These are phyloP conservation scores for Phataginus tricuspis DNA, from an alignment of 2,797 vertebrate species.

Conservation along the genomic window DNA sequence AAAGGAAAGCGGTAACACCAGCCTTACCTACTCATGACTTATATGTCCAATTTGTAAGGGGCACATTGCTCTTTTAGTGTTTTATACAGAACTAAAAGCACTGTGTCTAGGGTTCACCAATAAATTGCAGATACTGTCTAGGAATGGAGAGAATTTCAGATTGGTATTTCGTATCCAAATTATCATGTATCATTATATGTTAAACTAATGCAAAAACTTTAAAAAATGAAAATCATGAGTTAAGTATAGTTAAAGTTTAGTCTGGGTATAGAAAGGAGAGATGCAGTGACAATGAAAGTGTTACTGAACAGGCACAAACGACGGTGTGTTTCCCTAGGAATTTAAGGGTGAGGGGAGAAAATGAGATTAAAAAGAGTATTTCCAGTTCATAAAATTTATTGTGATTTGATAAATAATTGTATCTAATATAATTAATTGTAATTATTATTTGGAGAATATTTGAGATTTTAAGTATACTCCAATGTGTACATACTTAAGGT, in stretches of 20 bases:
- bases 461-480: background rate
- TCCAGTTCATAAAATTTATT: background rate
- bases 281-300: background rate
- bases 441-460: background rate
- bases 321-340: background rate
- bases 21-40: background rate
- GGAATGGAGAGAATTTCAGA: background rate
- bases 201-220: background rate
- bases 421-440: background rate
- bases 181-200: background rate
- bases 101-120: background rate
- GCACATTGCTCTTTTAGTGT: background rate
- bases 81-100: background rate
- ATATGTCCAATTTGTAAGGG: background rate
- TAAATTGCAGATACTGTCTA: background rate
- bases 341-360: background rate
- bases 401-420: background rate
- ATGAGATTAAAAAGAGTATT: background rate
- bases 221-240: background rate
- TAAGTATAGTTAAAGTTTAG: background rate
- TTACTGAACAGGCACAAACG: background rate
- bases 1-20: background rate
- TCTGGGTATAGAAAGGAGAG: background rate
- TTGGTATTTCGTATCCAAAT: background rate
- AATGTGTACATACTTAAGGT: background rate